Base-by-base conservation (phyloP, 2,888 invertebrate genomes). In the Elysia crispata region DNA sequence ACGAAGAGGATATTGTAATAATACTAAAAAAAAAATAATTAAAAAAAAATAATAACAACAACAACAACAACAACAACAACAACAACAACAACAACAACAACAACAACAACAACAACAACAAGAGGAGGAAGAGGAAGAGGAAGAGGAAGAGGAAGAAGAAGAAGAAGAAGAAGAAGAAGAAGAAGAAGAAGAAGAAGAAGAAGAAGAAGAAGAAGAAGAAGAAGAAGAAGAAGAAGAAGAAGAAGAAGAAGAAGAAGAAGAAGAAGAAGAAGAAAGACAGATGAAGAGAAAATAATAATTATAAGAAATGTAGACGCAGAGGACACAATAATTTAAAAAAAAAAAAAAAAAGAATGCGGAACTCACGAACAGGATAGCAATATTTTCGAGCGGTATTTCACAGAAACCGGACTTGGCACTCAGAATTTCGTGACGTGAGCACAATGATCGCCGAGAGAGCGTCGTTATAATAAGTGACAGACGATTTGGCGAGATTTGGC, bases 101-200 rank as follows among this genome's bases (percentile, higher is more conserved):
- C 5, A 23, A 31, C 5, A 41, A 50, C 11, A 1, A 70, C 28
- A 41, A 70, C 5, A 41, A 31, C 28, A 49, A 72, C 23, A 66
- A 66, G 49, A 49, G 50, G 49, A 49, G 28, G 49, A 49, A 49
- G 72, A 72, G 49, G 49, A 60, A 75, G 60, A 75, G 60, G 31
- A 31, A 62, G 75, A 75, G 60, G 31, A 31, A 62, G 75, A 60
- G 60, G 15, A 28, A 13, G 74, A 28, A 57, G 31, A 57, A 73
- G 73, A 15, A 49, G 73, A 15, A 73, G 41, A 41, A 70, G 31
- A 70, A 41, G 41, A 41, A 41, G 70, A 70, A 41, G 70, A 70
- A 31, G 70, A 70, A 31, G 70, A 70, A 31, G 70, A 70, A 31
- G 31, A 70, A 31, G 31, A 70, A 31, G 31, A 70, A 31, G 31